Percentiles rank a stretch among this genome's conserved stretches.
Evolutionary conservation across 2,888 invertebrate genomes (phyloP).

Genomic region (Cosmorhoe ocellata): DNA sequence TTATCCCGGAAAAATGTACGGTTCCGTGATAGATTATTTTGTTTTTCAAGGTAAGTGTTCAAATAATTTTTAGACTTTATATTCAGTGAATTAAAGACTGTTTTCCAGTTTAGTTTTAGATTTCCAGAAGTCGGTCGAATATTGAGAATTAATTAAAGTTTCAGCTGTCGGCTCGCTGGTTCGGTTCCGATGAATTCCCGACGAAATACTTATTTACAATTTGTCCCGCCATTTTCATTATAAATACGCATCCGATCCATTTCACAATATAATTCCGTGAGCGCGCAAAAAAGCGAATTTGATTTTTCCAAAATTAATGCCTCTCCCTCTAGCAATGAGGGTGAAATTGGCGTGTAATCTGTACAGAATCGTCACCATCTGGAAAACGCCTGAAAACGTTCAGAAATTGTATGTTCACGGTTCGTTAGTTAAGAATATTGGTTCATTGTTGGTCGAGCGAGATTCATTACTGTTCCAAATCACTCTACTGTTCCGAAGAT

Average conservation of each 20-base stretch:
- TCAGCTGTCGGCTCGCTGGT: neutral
- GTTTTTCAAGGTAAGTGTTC: too few relatives aligned
- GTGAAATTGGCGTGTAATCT: conserved; percentile 64
- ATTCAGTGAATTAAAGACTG: too few relatives aligned
- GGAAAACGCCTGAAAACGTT: conserved; percentile 54
- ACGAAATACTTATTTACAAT: conserved; percentile 21
- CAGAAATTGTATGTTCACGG: conserved; percentile 61
- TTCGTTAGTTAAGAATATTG: conserved; percentile 67
- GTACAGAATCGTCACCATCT: conserved; percentile 67
- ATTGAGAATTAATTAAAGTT: conserved; percentile 9
- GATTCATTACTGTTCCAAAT: conserved; percentile 53
- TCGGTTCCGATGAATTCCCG: conserved; percentile 7
- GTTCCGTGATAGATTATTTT: too few relatives aligned
- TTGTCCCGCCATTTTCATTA: conserved; percentile 18
- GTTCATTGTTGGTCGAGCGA: conserved; percentile 56
- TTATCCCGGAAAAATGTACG: too few relatives aligned
- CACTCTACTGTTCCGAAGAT: conserved; percentile 22
- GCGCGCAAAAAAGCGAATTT: conserved; percentile 34
- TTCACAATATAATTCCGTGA: conserved; percentile 30
- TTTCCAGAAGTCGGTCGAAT: neutral
- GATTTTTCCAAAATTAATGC: conserved; percentile 46
- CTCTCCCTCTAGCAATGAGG: conserved; percentile 50
- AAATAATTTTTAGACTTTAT: too few relatives aligned
- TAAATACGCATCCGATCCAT: conserved; percentile 35
- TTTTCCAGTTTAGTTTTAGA: too few relatives aligned